Percentiles rank a stretch among this genome's conserved stretches.
These are phyloP conservation scores for Drosophila biarmipes DNA, from an alignment of 1,140 invertebrate genomes.

Conservation along the genomic window DNA sequence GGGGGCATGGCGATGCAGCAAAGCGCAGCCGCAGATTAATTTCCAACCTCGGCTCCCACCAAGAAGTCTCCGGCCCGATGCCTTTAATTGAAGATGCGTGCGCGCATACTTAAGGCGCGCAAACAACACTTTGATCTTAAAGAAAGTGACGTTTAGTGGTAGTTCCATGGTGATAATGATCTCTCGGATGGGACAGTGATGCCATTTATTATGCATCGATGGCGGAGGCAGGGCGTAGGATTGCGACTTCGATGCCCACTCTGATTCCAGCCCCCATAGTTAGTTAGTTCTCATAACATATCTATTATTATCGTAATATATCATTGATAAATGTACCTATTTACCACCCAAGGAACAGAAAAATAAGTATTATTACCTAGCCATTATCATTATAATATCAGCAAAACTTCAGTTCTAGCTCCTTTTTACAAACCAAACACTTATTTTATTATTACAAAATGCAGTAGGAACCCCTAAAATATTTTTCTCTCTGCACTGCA, in stretches of 20 bases:
- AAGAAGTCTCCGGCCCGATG: conserved; percentile 21
- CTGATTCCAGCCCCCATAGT: too few relatives aligned
- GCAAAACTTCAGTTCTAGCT: too few relatives aligned
- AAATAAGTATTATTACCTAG: too few relatives aligned
- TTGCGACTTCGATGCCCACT: neutral
- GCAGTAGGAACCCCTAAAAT: neutral
- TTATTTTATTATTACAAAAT: too few relatives aligned
- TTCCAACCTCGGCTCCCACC: conserved; percentile 8
- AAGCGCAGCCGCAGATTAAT: conserved; percentile 26
- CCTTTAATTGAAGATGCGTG: conserved; percentile 84
- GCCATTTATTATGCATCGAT: conserved; percentile 78
- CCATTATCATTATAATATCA: too few relatives aligned
- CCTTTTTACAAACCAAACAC: too few relatives aligned
- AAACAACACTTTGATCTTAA: conserved; percentile 84
- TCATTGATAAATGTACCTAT: too few relatives aligned
- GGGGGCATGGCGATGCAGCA: conserved; percentile 30
- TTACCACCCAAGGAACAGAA: too few relatives aligned
- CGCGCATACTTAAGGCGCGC: conserved; percentile 78
- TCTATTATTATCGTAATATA: too few relatives aligned
- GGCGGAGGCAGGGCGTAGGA: conserved; percentile 29
- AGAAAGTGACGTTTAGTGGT: conserved; percentile 84
- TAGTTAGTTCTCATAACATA: too few relatives aligned
- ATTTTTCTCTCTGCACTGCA: neutral
- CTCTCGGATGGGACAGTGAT: conserved; percentile 80
- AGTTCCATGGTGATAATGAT: conserved; percentile 83